These are phyloP conservation scores for Hoplostethus atlanticus DNA, from an alignment of 2,797 vertebrate species.

Conservation along the genomic window DNA sequence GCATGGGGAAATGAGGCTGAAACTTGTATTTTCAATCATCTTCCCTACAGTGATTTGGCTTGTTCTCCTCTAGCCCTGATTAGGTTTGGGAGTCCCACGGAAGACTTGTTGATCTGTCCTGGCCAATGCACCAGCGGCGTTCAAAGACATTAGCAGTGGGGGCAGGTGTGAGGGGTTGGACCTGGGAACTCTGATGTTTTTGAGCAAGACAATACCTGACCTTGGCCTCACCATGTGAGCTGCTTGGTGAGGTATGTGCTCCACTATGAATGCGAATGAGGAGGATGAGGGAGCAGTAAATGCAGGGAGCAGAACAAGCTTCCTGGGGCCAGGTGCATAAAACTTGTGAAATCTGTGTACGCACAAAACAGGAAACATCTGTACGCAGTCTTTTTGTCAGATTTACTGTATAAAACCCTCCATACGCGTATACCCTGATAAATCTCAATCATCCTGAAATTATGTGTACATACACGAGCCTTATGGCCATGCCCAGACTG, in stretches of 20 bases:
- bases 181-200: slow-evolving; percentile 66
- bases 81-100: slow-evolving; percentile 36
- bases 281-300: slow-evolving; percentile 20
- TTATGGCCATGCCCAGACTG: too few species aligned
- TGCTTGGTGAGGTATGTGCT: slow-evolving; percentile 49
- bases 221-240: slow-evolving; percentile 70
- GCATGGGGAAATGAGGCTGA: slow-evolving; percentile 4
- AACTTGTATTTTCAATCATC: slow-evolving; percentile 38
- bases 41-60: slow-evolving; percentile 19
- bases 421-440: too few species aligned
- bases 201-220: slow-evolving; percentile 76
- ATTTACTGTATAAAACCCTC: too few species aligned
- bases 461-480: too few species aligned
- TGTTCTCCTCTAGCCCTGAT: slow-evolving; percentile 34
- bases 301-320: slow-evolving; percentile 38
- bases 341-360: too few species aligned
- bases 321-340: slow-evolving; percentile 22
- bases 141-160: slow-evolving; percentile 66
- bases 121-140: slow-evolving; percentile 48
- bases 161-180: slow-evolving; percentile 42
- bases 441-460: too few species aligned
- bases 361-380: too few species aligned
- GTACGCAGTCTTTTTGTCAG: too few species aligned
- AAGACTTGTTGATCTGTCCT: slow-evolving; percentile 65
- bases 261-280: slow-evolving; percentile 75